phyloP scores from a whole-genome alignment of 2,113 vertebrate species.

The Cebidichthys violaceus region DNA sequence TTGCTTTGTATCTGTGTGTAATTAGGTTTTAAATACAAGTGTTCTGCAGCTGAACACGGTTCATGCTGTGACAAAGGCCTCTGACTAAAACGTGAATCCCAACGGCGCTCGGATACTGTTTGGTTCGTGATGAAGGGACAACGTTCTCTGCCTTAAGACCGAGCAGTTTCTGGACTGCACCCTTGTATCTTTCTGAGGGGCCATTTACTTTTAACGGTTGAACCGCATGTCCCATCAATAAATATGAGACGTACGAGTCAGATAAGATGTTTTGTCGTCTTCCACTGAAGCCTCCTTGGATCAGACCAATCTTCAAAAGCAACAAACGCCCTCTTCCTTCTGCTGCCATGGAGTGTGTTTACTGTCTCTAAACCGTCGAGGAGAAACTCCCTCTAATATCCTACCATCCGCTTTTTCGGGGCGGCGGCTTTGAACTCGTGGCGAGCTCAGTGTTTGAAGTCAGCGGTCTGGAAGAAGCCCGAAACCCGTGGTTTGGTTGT shows the following conservation, averaged over 20 bases:
- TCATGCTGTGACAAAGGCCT: not conserved
- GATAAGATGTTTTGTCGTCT: not conserved
- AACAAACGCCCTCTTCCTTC: slow-evolving; percentile 2
- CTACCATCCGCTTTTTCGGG: slow-evolving; percentile 1
- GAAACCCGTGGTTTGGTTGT: slow-evolving; percentile 12
- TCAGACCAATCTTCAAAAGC: slow-evolving; percentile 18
- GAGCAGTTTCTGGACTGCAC: no score
- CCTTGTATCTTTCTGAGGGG: not conserved
- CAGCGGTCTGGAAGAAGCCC: slow-evolving; percentile 32
- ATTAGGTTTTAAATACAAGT: not conserved
- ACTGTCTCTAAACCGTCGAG: not conserved
- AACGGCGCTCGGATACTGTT: no score
- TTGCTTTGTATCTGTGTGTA: not conserved
- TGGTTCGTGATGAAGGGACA: not conserved
- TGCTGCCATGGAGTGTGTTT: slow-evolving; percentile 22
- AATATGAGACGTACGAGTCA: not conserved
- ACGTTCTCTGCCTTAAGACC: not conserved
- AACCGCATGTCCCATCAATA: not conserved
- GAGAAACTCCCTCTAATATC: slow-evolving; percentile 44
- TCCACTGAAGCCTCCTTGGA: not conserved
- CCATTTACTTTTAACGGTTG: not conserved
- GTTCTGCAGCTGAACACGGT: not conserved
- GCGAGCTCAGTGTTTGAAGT: slow-evolving; percentile 53
- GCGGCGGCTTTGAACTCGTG: slow-evolving; percentile 30
- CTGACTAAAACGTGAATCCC: not conserved